These are phyloP conservation scores for Oryzias celebensis DNA, from an alignment of 2,113 vertebrate species.

Conservation along the genomic window DNA sequence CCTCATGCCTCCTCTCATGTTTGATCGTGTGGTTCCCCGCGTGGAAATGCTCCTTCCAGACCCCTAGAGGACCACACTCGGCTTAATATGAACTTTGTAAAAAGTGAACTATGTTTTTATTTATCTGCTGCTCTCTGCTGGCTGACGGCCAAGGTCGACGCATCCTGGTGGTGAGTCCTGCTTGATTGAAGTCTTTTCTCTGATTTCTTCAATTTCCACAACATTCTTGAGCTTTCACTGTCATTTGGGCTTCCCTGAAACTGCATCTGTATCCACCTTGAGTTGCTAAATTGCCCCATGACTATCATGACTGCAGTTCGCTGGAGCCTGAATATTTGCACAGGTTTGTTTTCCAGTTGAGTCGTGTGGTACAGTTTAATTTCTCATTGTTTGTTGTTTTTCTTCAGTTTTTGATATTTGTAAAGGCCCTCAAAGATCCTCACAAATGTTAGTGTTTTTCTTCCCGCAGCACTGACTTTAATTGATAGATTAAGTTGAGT, in stretches of 20 bases:
- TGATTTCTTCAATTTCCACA: no score
- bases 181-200: no score
- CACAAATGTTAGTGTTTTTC: neutral
- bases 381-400: slow-evolving; percentile 39
- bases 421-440: slow-evolving; percentile 15
- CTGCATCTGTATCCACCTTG: neutral
- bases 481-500: no score
- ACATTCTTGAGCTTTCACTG: no score
- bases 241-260: neutral
- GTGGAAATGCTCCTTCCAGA: slow-evolving; percentile 60
- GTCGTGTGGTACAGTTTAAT: slow-evolving; percentile 38
- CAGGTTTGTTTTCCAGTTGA: slow-evolving; percentile 20
- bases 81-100: slow-evolving; percentile 90
- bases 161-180: slow-evolving; percentile 88
- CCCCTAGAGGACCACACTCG: slow-evolving; percentile 55
- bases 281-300: neutral
- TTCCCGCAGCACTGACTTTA: no score
- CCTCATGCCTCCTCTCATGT: neutral
- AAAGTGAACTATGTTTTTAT: slow-evolving; percentile 85
- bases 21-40: slow-evolving; percentile 2
- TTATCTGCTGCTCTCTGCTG: slow-evolving; percentile 83
- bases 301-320: slow-evolving; percentile 14
- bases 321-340: slow-evolving; percentile 27
- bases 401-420: slow-evolving; percentile 13
- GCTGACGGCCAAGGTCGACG: slow-evolving; percentile 83